These are phyloP conservation scores for Bedellia somnulentella DNA, from an alignment of 2,888 invertebrate genomes.

Conservation along the genomic window DNA sequence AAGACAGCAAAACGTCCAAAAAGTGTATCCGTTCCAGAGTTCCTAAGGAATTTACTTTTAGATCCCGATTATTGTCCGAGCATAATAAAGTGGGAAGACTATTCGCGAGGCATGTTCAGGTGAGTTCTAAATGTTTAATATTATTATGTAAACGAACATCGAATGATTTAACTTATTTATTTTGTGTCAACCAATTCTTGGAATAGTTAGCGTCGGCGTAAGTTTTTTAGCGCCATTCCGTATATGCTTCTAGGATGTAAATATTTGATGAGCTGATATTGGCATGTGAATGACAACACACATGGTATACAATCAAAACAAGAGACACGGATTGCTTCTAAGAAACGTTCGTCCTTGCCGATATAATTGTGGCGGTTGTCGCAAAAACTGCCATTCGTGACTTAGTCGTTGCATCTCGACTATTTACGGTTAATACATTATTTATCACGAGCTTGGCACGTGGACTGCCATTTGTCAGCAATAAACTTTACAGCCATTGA, in stretches of 20 bases:
- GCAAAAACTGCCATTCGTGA: constrained; percentile 24
- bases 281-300: too few relatives aligned
- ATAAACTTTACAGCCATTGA: constrained; percentile 22
- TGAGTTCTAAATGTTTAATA: constrained; percentile 30
- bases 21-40: constrained; percentile 75
- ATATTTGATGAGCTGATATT: too few relatives aligned
- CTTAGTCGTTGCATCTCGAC: constrained; percentile 19
- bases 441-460: constrained; percentile 36
- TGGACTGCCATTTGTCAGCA: constrained; percentile 23
- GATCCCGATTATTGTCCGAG: constrained; percentile 77
- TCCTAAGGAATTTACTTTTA: constrained; percentile 78
- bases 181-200: too few relatives aligned
- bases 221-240: too few relatives aligned
- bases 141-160: background rate
- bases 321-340: too few relatives aligned
- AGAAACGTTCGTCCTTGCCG: constrained; percentile 4
- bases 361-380: constrained; percentile 7
- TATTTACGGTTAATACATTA: constrained; percentile 24
- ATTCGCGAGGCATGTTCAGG: constrained; percentile 79
- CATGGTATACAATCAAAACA: too few relatives aligned
- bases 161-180: too few relatives aligned
- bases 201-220: too few relatives aligned
- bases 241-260: too few relatives aligned
- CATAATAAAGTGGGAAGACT: constrained; percentile 87
- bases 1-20: constrained; percentile 35